A percentile compares a stretch with the other conserved stretches of the same genome.
phyloP scores from a whole-genome alignment of 2,797 vertebrate genomes.

The Oryzias dopingdopingensis region DNA sequence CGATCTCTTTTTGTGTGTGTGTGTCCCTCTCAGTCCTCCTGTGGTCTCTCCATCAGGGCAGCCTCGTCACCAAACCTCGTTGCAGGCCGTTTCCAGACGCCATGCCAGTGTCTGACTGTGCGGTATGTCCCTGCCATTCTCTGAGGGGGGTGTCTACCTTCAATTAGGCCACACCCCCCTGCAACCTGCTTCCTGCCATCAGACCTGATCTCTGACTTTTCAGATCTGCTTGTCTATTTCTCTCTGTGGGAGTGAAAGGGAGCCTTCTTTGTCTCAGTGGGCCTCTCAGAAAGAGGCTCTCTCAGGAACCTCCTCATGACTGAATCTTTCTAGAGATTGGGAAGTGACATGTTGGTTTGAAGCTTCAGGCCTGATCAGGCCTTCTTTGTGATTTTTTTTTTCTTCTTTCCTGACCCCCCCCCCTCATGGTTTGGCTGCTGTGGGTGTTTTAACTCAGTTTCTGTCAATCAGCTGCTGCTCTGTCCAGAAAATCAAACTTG shows the following conservation, averaged over 20 bases:
- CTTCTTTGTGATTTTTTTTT: conserved; percentile 34
- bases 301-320: too few relatives aligned
- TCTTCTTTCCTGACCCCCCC: conserved; percentile 36
- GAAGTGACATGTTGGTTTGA: neutral
- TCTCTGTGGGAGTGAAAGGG: conserved; percentile 32
- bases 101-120: conserved; percentile 83
- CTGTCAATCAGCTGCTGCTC: conserved; percentile 23
- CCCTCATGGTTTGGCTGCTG: conserved; percentile 48
- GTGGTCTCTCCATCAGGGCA: conserved; percentile 87
- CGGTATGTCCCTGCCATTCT: conserved; percentile 80
- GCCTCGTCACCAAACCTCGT: conserved; percentile 82
- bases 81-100: conserved; percentile 84
- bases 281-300: too few relatives aligned
- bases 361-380: neutral
- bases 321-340: too few relatives aligned
- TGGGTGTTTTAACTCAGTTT: conserved; percentile 37
- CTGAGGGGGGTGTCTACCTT: conserved; percentile 56
- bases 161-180: conserved; percentile 60
- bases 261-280: conserved; percentile 7
- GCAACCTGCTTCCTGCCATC: conserved; percentile 58
- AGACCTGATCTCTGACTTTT: conserved; percentile 45
- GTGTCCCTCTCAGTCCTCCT: conserved; percentile 71
- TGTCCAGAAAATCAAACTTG: conserved; percentile 16
- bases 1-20: conserved; percentile 50
- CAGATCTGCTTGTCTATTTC: conserved; percentile 38